Evolutionary conservation across 1,140 invertebrate species (phyloP), one percentile per base, ranked within the genome.

Genomic region (Geopemphigus sp.): DNA sequence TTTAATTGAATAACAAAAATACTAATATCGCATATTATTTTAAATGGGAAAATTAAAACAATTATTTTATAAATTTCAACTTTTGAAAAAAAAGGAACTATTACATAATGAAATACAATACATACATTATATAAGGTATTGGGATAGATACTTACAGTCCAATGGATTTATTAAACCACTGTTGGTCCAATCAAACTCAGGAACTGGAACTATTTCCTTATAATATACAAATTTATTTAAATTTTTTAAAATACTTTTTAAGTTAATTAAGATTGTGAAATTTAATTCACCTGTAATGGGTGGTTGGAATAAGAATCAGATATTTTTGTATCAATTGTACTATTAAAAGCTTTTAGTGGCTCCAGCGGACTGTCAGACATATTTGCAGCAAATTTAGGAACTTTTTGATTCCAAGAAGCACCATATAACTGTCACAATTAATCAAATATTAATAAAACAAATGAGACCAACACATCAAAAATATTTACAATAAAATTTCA

Each of bases 311-410:
- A 68, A 78, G n/a, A 63, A 63, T 57, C 39, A 14, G 74, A 19
- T 78, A 78, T 59, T 26, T 78, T 63, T 61, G 22, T 47, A 47
- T 68, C 50, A 26, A n/a, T 24, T 59, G 66, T 26, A 47, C 64
- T 56, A 47, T 81, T 81, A 59, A 66, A 59, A 80, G 89, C 89
- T 86, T 92, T 93, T 56, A 92, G 87, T 0, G 93, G 93, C 84
- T 93, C 91, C 12, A 94, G 85, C 2, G 92, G 92, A 81, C 89
- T 90, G 73, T 89, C 89, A 81, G 91, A 90, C 64, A 94, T 86
- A 85, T 93, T 93, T 15, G 91, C 90, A 19, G 93, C 92, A 87
- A 92, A 94, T 84, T 91, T 89, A 57, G 92, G 93, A 87, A 93
- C 90, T 56, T 89, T 89, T 39, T 89, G 86, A 85, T 91, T 92